These are phyloP conservation scores for Odontamblyopus rebecca DNA, from an alignment of 2,797 vertebrate genomes.

Conservation along the genomic window DNA sequence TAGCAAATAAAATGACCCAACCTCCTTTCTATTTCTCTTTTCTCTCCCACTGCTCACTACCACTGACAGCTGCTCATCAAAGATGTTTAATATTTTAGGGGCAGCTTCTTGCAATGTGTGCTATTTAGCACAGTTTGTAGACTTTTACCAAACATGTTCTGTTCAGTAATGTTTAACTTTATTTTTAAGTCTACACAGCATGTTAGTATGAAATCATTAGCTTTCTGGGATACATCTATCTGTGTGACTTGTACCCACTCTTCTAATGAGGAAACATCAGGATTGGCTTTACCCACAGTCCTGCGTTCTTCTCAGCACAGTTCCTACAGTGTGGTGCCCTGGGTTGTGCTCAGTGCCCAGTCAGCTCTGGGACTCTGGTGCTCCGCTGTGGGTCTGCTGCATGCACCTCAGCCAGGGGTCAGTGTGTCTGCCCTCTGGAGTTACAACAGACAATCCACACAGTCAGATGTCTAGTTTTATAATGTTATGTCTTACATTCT, in stretches of 20 bases:
- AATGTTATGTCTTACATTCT: not conserved
- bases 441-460: not conserved
- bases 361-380: conserved; percentile 27
- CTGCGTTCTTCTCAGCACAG: conserved; percentile 13
- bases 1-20: not conserved
- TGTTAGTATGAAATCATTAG: not conserved
- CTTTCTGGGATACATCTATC: not conserved
- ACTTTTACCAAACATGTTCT: no score
- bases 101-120: no score
- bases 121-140: not conserved
- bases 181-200: not conserved
- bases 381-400: conserved; percentile 60
- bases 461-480: not conserved
- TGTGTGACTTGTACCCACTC: conserved; percentile 15
- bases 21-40: not conserved
- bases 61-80: no score
- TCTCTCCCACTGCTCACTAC: not conserved
- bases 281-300: conserved; percentile 17
- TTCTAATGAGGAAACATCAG: conserved; percentile 15
- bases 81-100: no score
- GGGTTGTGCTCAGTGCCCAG: conserved; percentile 31
- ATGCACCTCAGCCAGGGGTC: conserved; percentile 57
- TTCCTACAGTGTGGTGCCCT: conserved; percentile 11
- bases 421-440: conserved; percentile 2
- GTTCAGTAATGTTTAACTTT: not conserved